These are phyloP conservation scores for Onychostoma macrolepis DNA, from an alignment of 2,113 vertebrate species.

Conservation along the genomic window DNA sequence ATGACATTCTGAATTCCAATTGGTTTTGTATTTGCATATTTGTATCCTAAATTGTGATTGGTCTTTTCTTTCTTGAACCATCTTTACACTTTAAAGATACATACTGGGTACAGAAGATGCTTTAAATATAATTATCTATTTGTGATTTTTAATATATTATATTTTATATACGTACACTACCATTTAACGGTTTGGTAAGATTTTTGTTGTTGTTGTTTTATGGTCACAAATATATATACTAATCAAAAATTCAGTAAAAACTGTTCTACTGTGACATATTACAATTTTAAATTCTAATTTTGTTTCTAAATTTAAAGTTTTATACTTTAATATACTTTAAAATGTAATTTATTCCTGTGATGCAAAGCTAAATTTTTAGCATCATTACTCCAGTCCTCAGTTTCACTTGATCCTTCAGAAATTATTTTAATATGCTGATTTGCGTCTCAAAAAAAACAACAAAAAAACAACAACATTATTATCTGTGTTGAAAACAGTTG, in stretches of 20 bases:
- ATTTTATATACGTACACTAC: no score
- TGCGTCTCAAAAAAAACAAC: not conserved
- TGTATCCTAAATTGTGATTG: not conserved
- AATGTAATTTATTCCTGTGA: not conserved
- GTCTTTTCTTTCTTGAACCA: not conserved
- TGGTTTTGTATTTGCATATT: not conserved
- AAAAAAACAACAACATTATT: not conserved
- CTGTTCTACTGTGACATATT: not conserved
- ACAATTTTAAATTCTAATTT: not conserved
- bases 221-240: not conserved
- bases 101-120: not conserved
- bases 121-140: not conserved
- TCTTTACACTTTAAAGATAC: not conserved
- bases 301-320: not conserved
- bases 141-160: not conserved
- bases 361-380: not conserved
- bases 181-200: not conserved
- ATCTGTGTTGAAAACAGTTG: not conserved
- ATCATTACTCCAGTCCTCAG: not conserved
- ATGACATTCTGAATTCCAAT: not conserved
- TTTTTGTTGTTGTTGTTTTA: not conserved
- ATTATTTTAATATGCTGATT: not conserved
- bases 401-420: not conserved
- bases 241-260: not conserved
- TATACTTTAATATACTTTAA: not conserved